Conservation (phyloP, 2,113 vertebrate genomes). For the Sporophila hypoxantha region DNA sequence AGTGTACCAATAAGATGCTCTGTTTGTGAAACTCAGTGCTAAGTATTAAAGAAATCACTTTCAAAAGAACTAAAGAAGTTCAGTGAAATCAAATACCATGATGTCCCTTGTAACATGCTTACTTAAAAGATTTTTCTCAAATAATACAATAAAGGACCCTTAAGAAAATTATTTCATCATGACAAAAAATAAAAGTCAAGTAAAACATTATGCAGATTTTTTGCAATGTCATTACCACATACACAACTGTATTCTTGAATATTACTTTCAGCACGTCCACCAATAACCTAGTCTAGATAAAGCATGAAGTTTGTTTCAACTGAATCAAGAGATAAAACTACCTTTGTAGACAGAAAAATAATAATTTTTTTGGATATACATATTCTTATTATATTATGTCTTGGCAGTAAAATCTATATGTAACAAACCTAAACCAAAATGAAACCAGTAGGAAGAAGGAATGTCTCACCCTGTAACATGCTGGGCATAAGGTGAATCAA, state of each 20-base stretch:
- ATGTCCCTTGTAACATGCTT: not conserved
- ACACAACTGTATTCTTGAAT: not conserved
- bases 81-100: not conserved
- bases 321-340: not conserved
- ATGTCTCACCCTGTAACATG: not conserved
- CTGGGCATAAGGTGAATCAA: not conserved
- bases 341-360: not conserved
- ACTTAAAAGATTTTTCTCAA: not conserved
- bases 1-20: not conserved
- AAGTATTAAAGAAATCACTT: not conserved
- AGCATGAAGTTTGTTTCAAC: not conserved
- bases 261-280: not conserved
- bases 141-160: not conserved
- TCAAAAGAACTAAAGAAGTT: not conserved
- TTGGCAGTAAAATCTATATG: not conserved
- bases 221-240: not conserved
- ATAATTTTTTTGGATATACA: not conserved
- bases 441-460: not conserved
- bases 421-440: not conserved
- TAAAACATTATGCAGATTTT: not conserved
- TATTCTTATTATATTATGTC: not conserved
- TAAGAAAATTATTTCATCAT: not conserved
- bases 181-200: not conserved
- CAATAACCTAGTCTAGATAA: not conserved
- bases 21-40: not conserved